Conservation (phyloP, 2,888 invertebrate species). For the Ormyrus nitidulus region DNA sequence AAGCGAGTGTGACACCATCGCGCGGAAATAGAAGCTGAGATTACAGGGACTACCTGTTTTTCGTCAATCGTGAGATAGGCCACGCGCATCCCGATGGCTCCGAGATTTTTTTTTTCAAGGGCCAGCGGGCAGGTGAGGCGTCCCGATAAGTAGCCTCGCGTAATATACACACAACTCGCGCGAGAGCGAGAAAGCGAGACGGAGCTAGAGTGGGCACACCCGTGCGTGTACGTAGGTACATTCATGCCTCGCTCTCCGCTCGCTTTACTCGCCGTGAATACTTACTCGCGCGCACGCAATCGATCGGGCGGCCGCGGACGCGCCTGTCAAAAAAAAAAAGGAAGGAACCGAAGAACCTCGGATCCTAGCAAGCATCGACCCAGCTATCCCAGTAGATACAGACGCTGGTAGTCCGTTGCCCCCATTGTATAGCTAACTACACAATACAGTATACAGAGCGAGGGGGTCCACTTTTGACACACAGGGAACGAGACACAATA, state of each 20-base stretch:
- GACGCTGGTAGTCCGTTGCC: no score
- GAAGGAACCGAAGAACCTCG: no score
- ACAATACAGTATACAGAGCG: no score
- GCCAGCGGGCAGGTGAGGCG: background rate
- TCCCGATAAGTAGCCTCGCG: background rate
- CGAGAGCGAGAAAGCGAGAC: background rate
- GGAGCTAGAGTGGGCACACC: background rate
- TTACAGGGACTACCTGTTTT: slow-evolving; percentile 5
- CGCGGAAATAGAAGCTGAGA: slow-evolving; percentile 44
- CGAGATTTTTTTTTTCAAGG: background rate
- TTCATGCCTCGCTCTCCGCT: no score
- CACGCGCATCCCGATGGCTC: background rate
- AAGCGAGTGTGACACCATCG: slow-evolving; percentile 46
- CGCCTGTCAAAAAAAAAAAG: no score
- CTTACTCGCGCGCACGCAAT: background rate
- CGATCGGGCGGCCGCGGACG: background rate
- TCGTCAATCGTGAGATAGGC: background rate
- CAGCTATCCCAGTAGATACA: no score
- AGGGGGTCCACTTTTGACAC: no score
- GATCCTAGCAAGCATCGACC: no score
- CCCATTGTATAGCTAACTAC: no score
- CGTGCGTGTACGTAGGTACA: background rate
- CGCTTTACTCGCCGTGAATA: no score
- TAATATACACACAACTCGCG: background rate
- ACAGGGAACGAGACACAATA: no score